Base-by-base conservation (phyloP, 2,797 vertebrate genomes). In the Tadarida brasiliensis region DNA sequence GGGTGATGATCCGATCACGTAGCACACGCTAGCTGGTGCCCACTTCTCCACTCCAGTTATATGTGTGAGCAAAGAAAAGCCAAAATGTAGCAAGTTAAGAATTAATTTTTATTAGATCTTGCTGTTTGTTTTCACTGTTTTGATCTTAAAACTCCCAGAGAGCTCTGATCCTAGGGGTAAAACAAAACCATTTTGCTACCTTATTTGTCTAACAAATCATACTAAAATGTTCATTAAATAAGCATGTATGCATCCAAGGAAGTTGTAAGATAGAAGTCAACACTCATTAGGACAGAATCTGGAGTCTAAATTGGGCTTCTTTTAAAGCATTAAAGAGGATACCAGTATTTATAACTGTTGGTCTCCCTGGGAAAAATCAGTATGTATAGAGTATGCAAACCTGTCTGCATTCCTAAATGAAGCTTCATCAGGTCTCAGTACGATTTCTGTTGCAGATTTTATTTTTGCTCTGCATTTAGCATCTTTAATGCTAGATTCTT, bases 331-430 rank as follows among this genome's bases (percentile, higher is more conserved):
- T 92, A 90, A 84, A 49, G 44, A 68, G 39, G 76, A 88, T 83
- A 71, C 2, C 51, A 85, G 96, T 84, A 39, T 91, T 96, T 96
- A 97, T 91, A 94, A 14, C 16, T 83, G 4, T 7, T 96, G 81
- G 97, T 97, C 83, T 68, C 35, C 85, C 12, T 80, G 35, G 56
- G 26, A 47, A 95, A 97, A 96, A 70, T 92, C 51, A 91, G 1
- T 8, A 65, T 33, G 24, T 73, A 90, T 67, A 96, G 93, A 28
- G 0, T 93, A 20, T 91, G 47, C 20, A 96, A 87, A 76, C 3
- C 47, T 95, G 6, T 90, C 56, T 84, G 47, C 71, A 73, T 96
- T 80, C 80, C 76, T 92, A 35, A 39, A 70, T 5, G 2, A 81
- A 94, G 87, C 44, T 90, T 96, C 85, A 57, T 92, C 11, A 82